Evolutionary conservation across 2,888 invertebrate genomes (phyloP), one percentile per base, ranked within the genome.

Genomic region (Tenthredo distinguenda): DNA sequence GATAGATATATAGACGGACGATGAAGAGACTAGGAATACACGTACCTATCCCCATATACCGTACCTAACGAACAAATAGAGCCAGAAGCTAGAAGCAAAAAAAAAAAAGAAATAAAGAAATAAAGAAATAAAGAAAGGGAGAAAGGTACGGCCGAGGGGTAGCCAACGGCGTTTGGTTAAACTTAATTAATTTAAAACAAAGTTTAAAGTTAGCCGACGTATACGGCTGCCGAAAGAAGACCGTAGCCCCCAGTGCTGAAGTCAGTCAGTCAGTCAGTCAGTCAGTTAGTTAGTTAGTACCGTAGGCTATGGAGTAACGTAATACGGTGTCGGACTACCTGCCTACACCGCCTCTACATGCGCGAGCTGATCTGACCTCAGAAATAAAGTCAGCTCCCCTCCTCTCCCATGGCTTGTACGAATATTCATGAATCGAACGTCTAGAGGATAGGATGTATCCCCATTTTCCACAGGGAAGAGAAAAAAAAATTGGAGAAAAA

Each of bases 271-370:
- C 47, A 47, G 55, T 47, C 5, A 3, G 15, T 47, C 40, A 40
- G 40, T 47, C 47, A 47, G 2, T 34, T 37, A 72, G 71, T 68
- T 34, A 68, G 79, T 79, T 31, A 58, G 62, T 40, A 68, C 31
- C 34, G 47, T 47, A 47, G 68, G 83, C 31, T 68, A 26, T 21
- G 18, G 47, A 31, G 90, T 90, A 90, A 90, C 90, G 90, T 90
- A 90, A 90, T 90, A 90, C 90, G 90, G 90, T 90, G 88, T 89
- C 89, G 86, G 88, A 89, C 90, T 90, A 90, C 90, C 90, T 55
- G 55, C n/a, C 55, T n/a, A n/a, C n/a, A n/a, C n/a, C 55, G 55
- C 55, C 1, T 26, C 26, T 26, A 26, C 1, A 26, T 88, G 89
- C 26, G 89, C 26, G 88, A 89, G 87, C 90, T 88, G 89, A 88